Evolutionary conservation across 2,888 invertebrate genomes (phyloP).

Genomic region (Drosophila monieri): DNA sequence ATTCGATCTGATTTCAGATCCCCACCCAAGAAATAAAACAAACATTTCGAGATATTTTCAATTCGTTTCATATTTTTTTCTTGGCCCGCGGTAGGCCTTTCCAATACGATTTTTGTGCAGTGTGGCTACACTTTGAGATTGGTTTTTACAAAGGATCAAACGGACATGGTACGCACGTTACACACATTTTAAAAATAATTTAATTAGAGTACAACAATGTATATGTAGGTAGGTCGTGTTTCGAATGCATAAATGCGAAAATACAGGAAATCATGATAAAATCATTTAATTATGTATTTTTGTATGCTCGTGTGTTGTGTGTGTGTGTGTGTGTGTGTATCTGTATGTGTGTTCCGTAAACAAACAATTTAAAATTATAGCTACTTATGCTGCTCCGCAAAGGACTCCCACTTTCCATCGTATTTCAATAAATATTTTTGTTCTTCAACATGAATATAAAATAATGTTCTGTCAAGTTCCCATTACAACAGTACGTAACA

Average conservation of each 20-base stretch:
- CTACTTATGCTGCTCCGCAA: constrained; percentile 12
- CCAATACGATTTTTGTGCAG: constrained; percentile 20
- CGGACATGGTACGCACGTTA: constrained; percentile 69
- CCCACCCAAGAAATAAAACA: constrained; percentile 13
- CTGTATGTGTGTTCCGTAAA: constrained; percentile 43
- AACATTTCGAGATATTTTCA: constrained; percentile 20
- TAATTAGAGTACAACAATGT: constrained; percentile 65
- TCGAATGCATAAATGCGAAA: constrained; percentile 79
- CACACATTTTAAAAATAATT: constrained; percentile 71
- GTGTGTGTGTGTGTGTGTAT: constrained; percentile 23
- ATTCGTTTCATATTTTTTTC: constrained; percentile 23
- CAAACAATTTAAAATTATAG: constrained; percentile 52
- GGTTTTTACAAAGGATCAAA: constrained; percentile 65
- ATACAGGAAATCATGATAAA: constrained; percentile 58
- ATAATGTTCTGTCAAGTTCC: constrained; percentile 59
- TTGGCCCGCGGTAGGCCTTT: constrained; percentile 15
- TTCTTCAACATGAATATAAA: constrained; percentile 71
- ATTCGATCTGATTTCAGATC: not conserved
- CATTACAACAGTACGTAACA: constrained; percentile 59
- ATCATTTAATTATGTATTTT: constrained; percentile 17
- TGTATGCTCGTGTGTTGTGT: constrained; percentile 15
- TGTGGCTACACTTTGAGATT: constrained; percentile 33
- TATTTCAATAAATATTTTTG: constrained; percentile 51
- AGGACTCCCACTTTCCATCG: constrained; percentile 34
- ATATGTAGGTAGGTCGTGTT: constrained; percentile 41